phyloP scores from a whole-genome alignment of 2,797 vertebrate species.

The Todus mexicanus region DNA sequence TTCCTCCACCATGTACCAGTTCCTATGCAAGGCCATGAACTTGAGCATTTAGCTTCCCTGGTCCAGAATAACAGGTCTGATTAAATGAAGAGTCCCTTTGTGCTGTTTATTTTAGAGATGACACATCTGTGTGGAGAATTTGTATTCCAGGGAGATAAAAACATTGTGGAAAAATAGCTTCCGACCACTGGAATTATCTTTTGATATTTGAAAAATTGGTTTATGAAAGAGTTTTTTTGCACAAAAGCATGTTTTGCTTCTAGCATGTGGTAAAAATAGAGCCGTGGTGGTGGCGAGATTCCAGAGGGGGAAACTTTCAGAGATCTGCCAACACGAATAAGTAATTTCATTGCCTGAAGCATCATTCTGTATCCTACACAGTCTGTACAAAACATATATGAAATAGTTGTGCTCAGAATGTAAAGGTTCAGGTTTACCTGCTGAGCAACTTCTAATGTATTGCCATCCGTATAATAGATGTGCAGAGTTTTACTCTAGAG shows the following conservation, averaged over 20 bases:
- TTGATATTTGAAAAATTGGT: background rate
- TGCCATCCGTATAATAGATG: background rate
- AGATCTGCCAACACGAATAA: background rate
- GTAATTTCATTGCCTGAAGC: background rate
- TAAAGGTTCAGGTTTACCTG: background rate
- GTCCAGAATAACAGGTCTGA: background rate
- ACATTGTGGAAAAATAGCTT: background rate
- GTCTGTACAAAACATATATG: background rate
- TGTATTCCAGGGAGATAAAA: background rate
- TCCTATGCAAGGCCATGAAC: background rate
- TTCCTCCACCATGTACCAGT: background rate
- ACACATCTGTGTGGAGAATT: background rate
- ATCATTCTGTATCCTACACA: background rate
- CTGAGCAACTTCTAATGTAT: background rate
- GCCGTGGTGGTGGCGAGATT: background rate
- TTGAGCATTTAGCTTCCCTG: background rate
- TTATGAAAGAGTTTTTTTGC: background rate
- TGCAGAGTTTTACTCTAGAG: background rate
- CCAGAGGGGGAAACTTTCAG: background rate
- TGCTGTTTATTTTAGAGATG: background rate
- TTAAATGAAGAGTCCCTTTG: background rate
- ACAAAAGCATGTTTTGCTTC: background rate
- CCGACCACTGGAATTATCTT: background rate
- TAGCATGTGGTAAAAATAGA: background rate
- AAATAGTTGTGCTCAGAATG: background rate